A percentile compares a stretch with the other conserved stretches of the same genome.
phyloP scores from a whole-genome alignment of 2,797 vertebrate species.

The Eleutherodactylus coqui region DNA sequence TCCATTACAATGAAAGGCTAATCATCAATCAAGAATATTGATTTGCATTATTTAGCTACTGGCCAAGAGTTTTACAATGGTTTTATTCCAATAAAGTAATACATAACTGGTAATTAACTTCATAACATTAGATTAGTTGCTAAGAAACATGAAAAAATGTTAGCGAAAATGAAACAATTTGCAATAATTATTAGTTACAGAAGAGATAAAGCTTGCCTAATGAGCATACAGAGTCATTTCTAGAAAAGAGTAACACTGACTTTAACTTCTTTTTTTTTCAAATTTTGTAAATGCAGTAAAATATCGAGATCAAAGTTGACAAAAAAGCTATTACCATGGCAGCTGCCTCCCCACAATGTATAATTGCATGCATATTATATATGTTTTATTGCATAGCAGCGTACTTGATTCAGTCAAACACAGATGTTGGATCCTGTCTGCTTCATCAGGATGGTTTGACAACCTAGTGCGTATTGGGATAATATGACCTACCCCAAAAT shows the following conservation, averaged over 20 bases:
- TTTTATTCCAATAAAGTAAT: background rate
- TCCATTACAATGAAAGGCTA: too few relatives aligned
- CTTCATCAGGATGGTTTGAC: background rate
- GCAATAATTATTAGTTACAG: constrained; percentile 15
- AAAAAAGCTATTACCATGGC: too few relatives aligned
- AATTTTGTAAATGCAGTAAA: background rate
- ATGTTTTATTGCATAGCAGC: background rate
- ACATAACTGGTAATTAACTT: background rate
- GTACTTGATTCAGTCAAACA: background rate
- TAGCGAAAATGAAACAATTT: background rate
- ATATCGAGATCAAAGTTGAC: too few relatives aligned
- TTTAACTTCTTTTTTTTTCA: background rate
- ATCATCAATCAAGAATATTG: too few relatives aligned
- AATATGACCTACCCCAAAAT: background rate
- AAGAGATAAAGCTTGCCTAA: background rate
- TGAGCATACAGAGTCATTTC: background rate
- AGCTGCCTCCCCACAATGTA: too few relatives aligned
- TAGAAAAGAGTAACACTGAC: background rate
- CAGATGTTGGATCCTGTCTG: background rate
- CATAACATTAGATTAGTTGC: background rate
- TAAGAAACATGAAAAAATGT: background rate
- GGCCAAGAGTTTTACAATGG: background rate
- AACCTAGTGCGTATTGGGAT: background rate
- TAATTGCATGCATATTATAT: too few relatives aligned
- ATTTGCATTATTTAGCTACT: background rate